phyloP scores from a whole-genome alignment of 2,797 vertebrate species.

The Hypotaenidia philippensis region DNA sequence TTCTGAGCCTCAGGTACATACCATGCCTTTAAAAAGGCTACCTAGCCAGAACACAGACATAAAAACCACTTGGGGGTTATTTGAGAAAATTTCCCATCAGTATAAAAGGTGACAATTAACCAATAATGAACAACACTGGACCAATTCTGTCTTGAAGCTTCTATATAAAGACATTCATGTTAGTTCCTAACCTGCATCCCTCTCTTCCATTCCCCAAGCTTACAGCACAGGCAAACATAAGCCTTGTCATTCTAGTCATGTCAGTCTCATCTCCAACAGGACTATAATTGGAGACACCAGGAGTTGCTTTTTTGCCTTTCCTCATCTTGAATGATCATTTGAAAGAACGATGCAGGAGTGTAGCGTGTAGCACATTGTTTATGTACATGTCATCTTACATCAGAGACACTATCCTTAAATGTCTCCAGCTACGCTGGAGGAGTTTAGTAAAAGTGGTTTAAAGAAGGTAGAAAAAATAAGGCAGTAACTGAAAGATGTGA shows the following conservation, averaged over 20 bases:
- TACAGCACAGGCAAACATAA: not conserved
- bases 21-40: not conserved
- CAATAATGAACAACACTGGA: not conserved
- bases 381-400: not conserved
- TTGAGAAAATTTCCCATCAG: not conserved
- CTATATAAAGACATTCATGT: not conserved
- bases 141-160: not conserved
- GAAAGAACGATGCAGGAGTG: not conserved
- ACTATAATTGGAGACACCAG: not conserved
- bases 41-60: not conserved
- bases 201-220: not conserved
- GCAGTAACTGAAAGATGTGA: constrained; percentile 11
- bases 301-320: not conserved
- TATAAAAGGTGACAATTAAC: not conserved
- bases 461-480: not conserved
- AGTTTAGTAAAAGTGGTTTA: constrained; percentile 28
- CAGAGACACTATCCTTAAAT: constrained; percentile 28
- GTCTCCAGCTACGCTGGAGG: not conserved
- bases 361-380: not conserved
- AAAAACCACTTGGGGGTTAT: not conserved
- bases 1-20: not conserved
- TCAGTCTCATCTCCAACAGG: not conserved
- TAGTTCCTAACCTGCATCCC: not conserved
- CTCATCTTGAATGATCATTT: not conserved
- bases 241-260: not conserved